Conservation (phyloP, 37 sponge, comb jelly and placozoan species). For the Haliclona indistincta region DNA sequence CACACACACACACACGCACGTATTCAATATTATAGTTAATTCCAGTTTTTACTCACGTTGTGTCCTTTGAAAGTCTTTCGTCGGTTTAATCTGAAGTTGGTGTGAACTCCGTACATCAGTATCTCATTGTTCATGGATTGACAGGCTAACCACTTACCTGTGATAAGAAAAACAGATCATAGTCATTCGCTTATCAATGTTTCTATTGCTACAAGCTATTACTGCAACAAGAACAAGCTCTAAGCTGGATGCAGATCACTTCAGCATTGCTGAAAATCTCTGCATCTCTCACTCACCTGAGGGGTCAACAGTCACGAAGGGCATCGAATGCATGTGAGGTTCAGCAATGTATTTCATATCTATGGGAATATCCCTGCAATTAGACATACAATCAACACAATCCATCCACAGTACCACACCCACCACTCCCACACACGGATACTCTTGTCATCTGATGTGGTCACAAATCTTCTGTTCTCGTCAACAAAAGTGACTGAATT, state of each 20-base stretch:
- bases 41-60: conserved; percentile 85
- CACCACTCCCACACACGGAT: conserved; percentile 99
- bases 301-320: conserved; percentile 77
- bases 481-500: conserved; percentile 99
- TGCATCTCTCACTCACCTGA: conserved; percentile 55
- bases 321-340: conserved; percentile 97
- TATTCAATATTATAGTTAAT: too few relatives aligned
- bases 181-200: too few relatives aligned
- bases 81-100: conserved; percentile 89
- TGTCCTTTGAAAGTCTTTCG: conserved; percentile 97
- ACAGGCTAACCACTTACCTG: conserved; percentile 97
- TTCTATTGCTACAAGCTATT: too few relatives aligned
- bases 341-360: conserved; percentile 99
- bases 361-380: conserved; percentile 89
- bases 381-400: not conserved
- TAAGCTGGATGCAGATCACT: too few relatives aligned
- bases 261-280: too few relatives aligned
- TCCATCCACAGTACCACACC: conserved; percentile 4
- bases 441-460: conserved; percentile 98
- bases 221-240: too few relatives aligned
- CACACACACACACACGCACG: conserved; percentile 22
- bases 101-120: conserved; percentile 81
- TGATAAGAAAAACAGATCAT: too few relatives aligned
- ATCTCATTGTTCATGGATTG: conserved; percentile 98
- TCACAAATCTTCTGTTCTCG: conserved; percentile 93